Conservation (phyloP, 2,888 invertebrate genomes). For the Drosophila nr. medialis region DNA sequence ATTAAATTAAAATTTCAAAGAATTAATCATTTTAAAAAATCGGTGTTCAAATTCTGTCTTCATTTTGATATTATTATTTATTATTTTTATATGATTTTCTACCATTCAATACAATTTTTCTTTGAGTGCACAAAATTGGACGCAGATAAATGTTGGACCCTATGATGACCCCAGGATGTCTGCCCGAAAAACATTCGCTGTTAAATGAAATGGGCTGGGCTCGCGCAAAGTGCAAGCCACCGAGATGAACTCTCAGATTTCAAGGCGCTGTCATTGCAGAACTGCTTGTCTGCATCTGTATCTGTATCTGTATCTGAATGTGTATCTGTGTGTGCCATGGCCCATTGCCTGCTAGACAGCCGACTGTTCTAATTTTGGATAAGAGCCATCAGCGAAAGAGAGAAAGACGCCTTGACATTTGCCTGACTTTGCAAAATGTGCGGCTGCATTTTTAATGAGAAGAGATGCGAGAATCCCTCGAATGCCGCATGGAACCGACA, state of each 20-base stretch:
- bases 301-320: slow-evolving; percentile 11
- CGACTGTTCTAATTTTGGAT: slow-evolving; percentile 49
- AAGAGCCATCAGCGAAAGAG: background rate
- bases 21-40: background rate
- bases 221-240: slow-evolving; percentile 15
- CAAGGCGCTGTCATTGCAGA: slow-evolving; percentile 31
- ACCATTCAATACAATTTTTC: background rate
- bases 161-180: slow-evolving; percentile 30
- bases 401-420: slow-evolving; percentile 54
- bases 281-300: slow-evolving; percentile 12
- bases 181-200: slow-evolving; percentile 20
- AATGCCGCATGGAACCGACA: slow-evolving; percentile 13
- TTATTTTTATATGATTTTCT: no score
- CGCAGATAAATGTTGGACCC: slow-evolving; percentile 59
- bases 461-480: slow-evolving; percentile 15
- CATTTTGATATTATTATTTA: no score
- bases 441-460: slow-evolving; percentile 37
- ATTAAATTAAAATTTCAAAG: no score
- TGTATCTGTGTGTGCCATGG: slow-evolving; percentile 12
- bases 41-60: background rate
- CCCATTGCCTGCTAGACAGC: slow-evolving; percentile 20
- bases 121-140: slow-evolving; percentile 38
- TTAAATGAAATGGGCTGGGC: slow-evolving; percentile 34
- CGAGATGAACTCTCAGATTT: slow-evolving; percentile 41
- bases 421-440: slow-evolving; percentile 37